These are phyloP conservation scores for Chesias legatella DNA, from an alignment of 2,888 invertebrate species.

Conservation along the genomic window DNA sequence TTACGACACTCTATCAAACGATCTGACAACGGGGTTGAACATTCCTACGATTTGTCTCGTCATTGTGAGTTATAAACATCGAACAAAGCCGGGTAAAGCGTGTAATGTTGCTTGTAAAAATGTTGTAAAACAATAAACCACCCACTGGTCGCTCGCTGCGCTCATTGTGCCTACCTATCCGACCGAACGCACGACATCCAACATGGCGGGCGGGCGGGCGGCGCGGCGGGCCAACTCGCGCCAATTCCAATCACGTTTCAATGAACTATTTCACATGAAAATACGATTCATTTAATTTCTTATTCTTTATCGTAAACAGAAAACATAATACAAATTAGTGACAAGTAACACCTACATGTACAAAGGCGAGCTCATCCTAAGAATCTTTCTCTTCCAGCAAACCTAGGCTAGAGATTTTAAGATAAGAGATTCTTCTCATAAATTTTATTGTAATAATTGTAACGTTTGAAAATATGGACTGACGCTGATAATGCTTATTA, in stretches of 20 bases:
- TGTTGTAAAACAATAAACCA: conserved; percentile 75
- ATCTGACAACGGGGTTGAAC: conserved; percentile 53
- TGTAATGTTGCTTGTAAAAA: conserved; percentile 64
- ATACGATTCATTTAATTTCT: no score
- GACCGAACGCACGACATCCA: conserved; percentile 37
- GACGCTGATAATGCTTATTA: no score
- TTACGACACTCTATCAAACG: conserved; percentile 57
- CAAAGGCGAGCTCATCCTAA: no score
- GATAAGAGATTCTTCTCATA: no score
- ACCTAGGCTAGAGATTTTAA: no score
- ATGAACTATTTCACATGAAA: no score
- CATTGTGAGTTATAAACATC: conserved; percentile 51
- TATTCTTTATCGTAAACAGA: no score
- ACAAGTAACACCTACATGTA: no score
- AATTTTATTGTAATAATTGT: no score
- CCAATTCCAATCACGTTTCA: conserved; percentile 9
- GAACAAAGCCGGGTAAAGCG: conserved; percentile 49
- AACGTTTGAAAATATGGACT: no score
- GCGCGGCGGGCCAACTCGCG: conserved; percentile 46
- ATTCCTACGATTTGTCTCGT: conserved; percentile 60
- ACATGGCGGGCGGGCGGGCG: conserved; percentile 34
- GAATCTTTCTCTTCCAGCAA: no score
- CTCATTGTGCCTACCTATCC: conserved; percentile 15
- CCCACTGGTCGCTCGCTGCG: conserved; percentile 41
- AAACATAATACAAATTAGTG: no score